These are phyloP conservation scores for Hypselothyrea guttata DNA, from an alignment of 2,888 invertebrate genomes.

Conservation along the genomic window DNA sequence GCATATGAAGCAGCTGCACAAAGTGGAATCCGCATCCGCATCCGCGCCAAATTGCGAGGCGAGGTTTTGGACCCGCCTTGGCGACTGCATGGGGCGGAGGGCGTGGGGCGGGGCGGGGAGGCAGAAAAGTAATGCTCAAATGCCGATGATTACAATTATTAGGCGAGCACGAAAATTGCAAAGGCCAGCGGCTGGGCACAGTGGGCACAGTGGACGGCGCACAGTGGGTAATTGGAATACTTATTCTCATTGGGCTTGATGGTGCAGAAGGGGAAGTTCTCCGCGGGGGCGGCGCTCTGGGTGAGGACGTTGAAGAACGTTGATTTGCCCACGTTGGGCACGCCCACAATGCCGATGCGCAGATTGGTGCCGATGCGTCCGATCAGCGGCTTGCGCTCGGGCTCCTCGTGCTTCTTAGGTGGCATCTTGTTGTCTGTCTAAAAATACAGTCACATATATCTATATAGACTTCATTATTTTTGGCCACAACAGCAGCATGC, in stretches of 20 bases:
- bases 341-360: constrained; percentile 94
- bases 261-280: constrained; percentile 99
- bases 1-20: constrained; percentile 70
- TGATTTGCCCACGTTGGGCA: constrained; percentile 99
- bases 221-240: constrained; percentile 84
- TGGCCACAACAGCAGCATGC: constrained; percentile 28
- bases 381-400: constrained; percentile 94
- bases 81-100: constrained; percentile 24
- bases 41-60: constrained; percentile 1
- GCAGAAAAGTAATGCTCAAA: constrained; percentile 41
- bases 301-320: constrained; percentile 99
- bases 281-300: constrained; percentile 97
- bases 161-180: constrained; percentile 44
- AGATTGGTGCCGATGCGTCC: constrained; percentile 98
- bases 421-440: constrained; percentile 79
- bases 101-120: constrained; percentile 13
- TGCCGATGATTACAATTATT: constrained; percentile 67
- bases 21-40: too few species aligned
- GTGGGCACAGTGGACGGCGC: background rate
- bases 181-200: constrained; percentile 21
- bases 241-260: constrained; percentile 99
- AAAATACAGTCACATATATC: background rate
- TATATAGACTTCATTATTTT: constrained; percentile 26
- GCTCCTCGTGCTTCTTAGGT: constrained; percentile 95
- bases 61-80: constrained; percentile 39